These are phyloP conservation scores for Mormyrops attenuatus DNA, from an alignment of 2,797 vertebrate species.

Conservation along the genomic window DNA sequence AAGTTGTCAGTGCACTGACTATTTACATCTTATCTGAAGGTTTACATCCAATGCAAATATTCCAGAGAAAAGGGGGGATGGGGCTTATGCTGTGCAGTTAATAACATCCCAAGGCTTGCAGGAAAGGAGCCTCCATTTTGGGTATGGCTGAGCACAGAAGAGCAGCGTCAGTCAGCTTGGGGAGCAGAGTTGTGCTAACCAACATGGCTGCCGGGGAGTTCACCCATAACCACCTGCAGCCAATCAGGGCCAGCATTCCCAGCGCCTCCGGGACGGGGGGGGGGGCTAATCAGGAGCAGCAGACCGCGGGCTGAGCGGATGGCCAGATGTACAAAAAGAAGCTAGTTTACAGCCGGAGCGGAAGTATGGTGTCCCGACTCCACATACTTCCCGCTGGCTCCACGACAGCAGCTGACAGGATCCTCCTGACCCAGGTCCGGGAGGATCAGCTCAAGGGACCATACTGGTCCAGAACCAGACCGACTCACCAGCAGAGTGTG, in stretches of 20 bases:
- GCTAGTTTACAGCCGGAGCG: background rate
- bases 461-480: background rate
- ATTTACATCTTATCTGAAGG: background rate
- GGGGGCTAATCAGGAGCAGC: constrained; percentile 2
- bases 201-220: background rate
- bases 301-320: background rate
- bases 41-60: background rate
- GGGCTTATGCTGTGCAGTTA: background rate
- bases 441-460: background rate
- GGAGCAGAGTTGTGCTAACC: background rate
- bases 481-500: background rate
- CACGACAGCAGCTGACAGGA: background rate
- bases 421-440: background rate
- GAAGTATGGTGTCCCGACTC: background rate
- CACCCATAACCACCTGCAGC: constrained; percentile 6
- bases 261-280: background rate
- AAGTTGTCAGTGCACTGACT: background rate
- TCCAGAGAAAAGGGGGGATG: background rate
- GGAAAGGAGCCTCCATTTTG: constrained; percentile 3
- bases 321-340: background rate
- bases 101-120: background rate
- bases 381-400: background rate
- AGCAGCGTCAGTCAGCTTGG: background rate
- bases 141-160: background rate
- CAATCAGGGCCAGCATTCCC: background rate